Percentiles rank a stretch among this genome's conserved stretches.
These are phyloP conservation scores for Mastacembelus armatus DNA, from an alignment of 2,797 vertebrate species.

Conservation along the genomic window DNA sequence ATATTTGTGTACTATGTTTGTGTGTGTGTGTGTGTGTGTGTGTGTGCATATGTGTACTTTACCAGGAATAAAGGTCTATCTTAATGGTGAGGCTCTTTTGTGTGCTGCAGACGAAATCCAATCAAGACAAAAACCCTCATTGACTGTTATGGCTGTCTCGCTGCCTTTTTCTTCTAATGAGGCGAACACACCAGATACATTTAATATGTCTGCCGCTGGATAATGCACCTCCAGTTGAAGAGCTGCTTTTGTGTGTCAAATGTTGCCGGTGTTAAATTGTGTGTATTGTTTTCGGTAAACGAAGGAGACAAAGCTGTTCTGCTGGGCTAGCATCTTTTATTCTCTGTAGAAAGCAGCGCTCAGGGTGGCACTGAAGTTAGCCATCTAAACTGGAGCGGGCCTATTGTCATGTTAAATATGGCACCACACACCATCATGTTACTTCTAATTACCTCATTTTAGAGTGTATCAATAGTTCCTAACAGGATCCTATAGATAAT, in stretches of 20 bases:
- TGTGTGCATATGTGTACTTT: conserved; percentile 41
- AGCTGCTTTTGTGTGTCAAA: conserved; percentile 86
- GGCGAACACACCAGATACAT: conserved; percentile 91
- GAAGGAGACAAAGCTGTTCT: conserved; percentile 85
- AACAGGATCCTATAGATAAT: conserved; percentile 72
- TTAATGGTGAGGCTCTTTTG: conserved; percentile 99
- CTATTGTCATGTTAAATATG: conserved; percentile 85
- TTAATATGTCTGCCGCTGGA: conserved; percentile 89
- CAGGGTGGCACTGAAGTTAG: conserved; percentile 68
- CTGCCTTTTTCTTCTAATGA: conserved; percentile 84
- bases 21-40: conserved; percentile 13
- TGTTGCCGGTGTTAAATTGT: conserved; percentile 90
- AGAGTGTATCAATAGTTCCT: conserved; percentile 66
- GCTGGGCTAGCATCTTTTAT: conserved; percentile 82
- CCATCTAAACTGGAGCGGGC: conserved; percentile 67
- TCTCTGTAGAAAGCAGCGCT: conserved; percentile 66
- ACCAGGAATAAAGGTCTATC: conserved; percentile 95
- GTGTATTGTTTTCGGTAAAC: conserved; percentile 89
- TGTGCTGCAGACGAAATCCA: conserved; percentile 98
- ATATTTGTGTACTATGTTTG: conserved; percentile 74
- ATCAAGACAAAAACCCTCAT: conserved; percentile 96
- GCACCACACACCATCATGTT: conserved; percentile 71
- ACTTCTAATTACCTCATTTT: conserved; percentile 79
- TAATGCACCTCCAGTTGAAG: conserved; percentile 89
- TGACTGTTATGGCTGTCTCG: conserved; percentile 95